A percentile compares a stretch with the other conserved stretches of the same genome.
These are phyloP conservation scores for Ibidorhyncha struthersii DNA, from an alignment of 2,113 vertebrate genomes.

Conservation along the genomic window DNA sequence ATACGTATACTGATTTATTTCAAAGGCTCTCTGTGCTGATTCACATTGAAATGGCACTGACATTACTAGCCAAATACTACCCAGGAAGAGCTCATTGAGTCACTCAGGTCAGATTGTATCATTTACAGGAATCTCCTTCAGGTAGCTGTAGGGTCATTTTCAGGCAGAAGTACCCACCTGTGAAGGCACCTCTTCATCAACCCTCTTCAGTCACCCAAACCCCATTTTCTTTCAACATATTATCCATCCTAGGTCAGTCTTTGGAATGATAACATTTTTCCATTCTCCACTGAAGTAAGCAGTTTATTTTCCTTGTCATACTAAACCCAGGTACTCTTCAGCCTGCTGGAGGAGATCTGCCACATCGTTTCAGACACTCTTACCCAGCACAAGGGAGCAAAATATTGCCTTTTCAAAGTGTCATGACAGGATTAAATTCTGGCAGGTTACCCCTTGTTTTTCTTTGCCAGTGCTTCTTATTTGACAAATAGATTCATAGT, in stretches of 20 bases:
- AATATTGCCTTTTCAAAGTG: background rate
- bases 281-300: background rate
- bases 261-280: background rate
- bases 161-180: background rate
- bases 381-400: background rate
- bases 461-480: background rate
- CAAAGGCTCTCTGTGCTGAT: background rate
- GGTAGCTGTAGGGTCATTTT: background rate
- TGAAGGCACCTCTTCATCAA: background rate
- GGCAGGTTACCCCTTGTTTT: background rate
- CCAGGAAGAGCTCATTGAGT: background rate
- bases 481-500: background rate
- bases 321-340: background rate
- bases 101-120: background rate
- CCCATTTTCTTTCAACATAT: background rate
- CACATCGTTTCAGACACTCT: background rate
- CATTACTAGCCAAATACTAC: background rate
- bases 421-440: background rate
- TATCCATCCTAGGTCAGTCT: background rate
- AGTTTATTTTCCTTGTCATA: background rate
- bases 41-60: background rate
- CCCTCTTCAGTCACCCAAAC: background rate
- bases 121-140: background rate
- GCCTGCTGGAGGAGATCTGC: background rate
- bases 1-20: background rate